Evolutionary conservation across 2,888 invertebrate species (phyloP), one percentile per base, ranked within the genome.

Genomic region (Eustalomyia histrio): DNA sequence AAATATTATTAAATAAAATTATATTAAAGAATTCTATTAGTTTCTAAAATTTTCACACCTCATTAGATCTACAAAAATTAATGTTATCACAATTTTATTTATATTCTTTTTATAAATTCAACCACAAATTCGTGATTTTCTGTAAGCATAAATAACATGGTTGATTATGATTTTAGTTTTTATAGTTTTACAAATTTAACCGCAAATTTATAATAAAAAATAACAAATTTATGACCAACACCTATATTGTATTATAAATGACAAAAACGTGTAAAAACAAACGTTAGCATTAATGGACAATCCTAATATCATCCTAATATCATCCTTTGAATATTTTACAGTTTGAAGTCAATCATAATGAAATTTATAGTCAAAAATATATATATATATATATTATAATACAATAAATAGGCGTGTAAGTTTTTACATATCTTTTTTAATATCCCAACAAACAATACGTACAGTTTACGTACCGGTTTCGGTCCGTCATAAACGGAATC

Each of bases 61-160:
- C 60, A 76, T 69, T 69, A 63, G 29, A 69, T 69, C n/a, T 55
- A 57, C n/a, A 76, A 57, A 69, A 69, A 76, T 69, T 35, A 69
- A 39, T 24, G 33, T 57, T 69, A 55, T 3, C 4, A 53, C 3
- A 33, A 6, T 47, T n/a, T n/a, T 4, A 14, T 7, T 39, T 6
- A 17, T 50, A 47, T 47, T 68, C 43, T 12, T 47, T 60, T 33
- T 69, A 64, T 58, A 24, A 71, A 58, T 52, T 64, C 39, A 71
- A 76, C 76, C 76, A 33, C 76, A 69, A 76, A 71, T 61, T 71
- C 76, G 76, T 76, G 76, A 76, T 64, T 64, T 71, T 76, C 58
- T 55, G 58, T 43, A 69, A 6, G 43, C 64, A 58, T 61, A 57
- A 76, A 76, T 71, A 71, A 64, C 43, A 58, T 58, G 55, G 57